phyloP scores from a whole-genome alignment of 2,797 vertebrate species.

The Picus viridis region DNA sequence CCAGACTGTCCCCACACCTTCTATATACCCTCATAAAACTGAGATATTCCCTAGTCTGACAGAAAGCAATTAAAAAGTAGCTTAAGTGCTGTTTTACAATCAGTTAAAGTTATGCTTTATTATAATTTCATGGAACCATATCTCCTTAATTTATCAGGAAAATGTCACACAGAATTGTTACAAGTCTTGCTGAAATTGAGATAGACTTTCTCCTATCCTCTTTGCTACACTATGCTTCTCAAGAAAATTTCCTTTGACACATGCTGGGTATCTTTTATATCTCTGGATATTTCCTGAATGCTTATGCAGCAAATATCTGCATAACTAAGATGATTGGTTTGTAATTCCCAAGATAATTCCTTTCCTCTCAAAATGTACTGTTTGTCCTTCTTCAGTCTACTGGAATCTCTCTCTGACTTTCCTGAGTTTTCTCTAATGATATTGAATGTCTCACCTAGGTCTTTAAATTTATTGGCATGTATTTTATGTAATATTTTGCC shows the following conservation, averaged over 20 bases:
- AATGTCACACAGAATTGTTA: neutral
- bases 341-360: neutral
- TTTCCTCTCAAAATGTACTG: neutral
- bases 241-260: neutral
- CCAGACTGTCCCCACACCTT: neutral
- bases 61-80: neutral
- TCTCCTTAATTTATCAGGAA: neutral
- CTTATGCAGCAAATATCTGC: neutral
- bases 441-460: neutral
- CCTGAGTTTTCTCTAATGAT: neutral
- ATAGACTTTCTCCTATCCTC: neutral
- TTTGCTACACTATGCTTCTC: neutral
- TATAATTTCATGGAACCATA: neutral
- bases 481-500: neutral
- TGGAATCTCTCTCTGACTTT: neutral
- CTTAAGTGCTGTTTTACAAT: neutral
- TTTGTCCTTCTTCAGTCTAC: neutral
- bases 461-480: neutral
- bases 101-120: neutral
- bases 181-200: neutral
- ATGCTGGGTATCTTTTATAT: neutral
- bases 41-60: neutral
- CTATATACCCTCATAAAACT: neutral
- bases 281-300: neutral
- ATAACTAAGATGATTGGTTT: neutral